Conservation (phyloP, 2,797 vertebrate genomes). For the Anomalospiza imberbis region DNA sequence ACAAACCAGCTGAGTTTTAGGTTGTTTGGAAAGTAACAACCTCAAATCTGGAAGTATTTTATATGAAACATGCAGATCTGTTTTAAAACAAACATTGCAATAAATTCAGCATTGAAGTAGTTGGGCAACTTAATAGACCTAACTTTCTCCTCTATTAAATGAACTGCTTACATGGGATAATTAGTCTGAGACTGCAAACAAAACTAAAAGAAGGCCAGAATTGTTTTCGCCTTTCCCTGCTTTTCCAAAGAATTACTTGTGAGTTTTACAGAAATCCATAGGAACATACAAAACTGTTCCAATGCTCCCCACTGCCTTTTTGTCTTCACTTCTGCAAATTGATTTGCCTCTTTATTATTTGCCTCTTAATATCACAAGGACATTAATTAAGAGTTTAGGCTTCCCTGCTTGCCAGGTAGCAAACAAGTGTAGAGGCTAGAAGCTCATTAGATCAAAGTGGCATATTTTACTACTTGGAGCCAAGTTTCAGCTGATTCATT, state of each 20-base stretch:
- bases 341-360: conserved; percentile 27
- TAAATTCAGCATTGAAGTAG: conserved; percentile 6
- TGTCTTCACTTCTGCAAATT: neutral
- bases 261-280: neutral
- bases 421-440: neutral
- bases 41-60: neutral
- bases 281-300: neutral
- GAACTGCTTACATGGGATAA: neutral
- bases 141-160: neutral
- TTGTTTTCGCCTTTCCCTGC: neutral
- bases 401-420: neutral
- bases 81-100: conserved; percentile 13
- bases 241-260: neutral
- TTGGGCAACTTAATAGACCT: neutral
- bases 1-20: neutral
- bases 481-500: conserved; percentile 11
- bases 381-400: conserved; percentile 19
- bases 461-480: neutral
- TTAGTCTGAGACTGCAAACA: neutral
- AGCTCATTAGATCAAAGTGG: neutral
- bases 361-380: neutral
- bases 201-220: neutral
- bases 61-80: neutral
- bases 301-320: neutral
- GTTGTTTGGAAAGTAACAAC: neutral